Conservation (phyloP, 2,888 invertebrate species). For the Baronia brevicornis region DNA sequence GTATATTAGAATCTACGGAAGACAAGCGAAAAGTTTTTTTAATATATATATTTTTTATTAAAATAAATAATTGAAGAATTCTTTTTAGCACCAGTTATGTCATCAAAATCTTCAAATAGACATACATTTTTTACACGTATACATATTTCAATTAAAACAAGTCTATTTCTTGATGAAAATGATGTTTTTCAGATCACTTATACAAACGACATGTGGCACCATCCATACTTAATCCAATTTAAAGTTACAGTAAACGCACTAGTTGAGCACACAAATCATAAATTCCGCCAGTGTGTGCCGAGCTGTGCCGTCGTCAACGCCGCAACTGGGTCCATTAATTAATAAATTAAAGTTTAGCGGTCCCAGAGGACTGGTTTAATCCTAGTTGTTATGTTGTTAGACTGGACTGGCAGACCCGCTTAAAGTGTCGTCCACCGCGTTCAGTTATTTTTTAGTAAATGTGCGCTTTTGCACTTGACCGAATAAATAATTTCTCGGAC, state of each 20-base stretch:
- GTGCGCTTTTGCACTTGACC: not conserved
- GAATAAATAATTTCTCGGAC: constrained; percentile 4
- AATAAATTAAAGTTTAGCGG: constrained; percentile 75
- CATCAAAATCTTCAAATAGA: too few relatives aligned
- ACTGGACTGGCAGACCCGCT: constrained; percentile 1
- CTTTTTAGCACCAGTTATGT: too few relatives aligned
- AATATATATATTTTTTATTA: too few relatives aligned
- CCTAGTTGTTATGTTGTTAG: constrained; percentile 2
- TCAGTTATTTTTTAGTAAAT: not conserved
- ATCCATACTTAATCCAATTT: constrained; percentile 15
- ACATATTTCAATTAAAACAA: too few relatives aligned
- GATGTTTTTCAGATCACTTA: too few relatives aligned
- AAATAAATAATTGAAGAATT: too few relatives aligned
- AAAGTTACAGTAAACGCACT: constrained; percentile 13
- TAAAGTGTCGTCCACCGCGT: not conserved
- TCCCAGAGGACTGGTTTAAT: too few relatives aligned
- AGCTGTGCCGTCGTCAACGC: constrained; percentile 31
- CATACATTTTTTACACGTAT: too few relatives aligned
- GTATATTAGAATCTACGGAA: too few relatives aligned
- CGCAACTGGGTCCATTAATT: constrained; percentile 66
- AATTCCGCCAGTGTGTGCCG: constrained; percentile 16
- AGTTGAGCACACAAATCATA: constrained; percentile 17
- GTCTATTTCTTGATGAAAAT: too few relatives aligned
- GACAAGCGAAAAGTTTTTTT: too few relatives aligned
- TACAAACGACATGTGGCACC: too few relatives aligned